phyloP scores from a whole-genome alignment of 2,797 vertebrate genomes.

The Salmo trutta region DNA sequence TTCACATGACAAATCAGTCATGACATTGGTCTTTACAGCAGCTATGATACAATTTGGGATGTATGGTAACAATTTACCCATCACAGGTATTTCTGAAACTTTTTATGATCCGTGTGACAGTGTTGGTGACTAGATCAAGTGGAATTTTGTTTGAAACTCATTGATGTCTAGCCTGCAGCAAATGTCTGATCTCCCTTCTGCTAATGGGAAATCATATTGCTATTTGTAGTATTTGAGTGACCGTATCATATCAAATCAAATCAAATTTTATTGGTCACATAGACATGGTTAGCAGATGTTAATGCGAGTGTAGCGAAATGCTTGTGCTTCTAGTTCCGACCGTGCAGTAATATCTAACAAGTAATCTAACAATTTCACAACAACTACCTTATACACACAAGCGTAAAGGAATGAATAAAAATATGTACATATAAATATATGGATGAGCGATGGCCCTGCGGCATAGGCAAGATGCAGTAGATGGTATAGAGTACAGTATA shows the following conservation, averaged over 20 bases:
- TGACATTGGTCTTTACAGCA: conserved; percentile 14
- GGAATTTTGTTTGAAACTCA: not conserved
- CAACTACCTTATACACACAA: too few relatives aligned
- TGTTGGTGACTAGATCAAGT: not conserved
- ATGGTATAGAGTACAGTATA: too few relatives aligned
- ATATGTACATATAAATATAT: too few relatives aligned
- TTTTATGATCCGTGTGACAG: not conserved
- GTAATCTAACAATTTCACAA: too few relatives aligned
- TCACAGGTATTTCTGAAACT: not conserved
- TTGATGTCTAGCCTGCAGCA: not conserved
- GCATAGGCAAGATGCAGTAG: too few relatives aligned
- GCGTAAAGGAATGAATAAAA: too few relatives aligned
- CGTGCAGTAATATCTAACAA: too few relatives aligned
- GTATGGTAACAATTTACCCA: not conserved
- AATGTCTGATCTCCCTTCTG: not conserved
- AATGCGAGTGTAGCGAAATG: too few relatives aligned
- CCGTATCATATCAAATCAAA: not conserved
- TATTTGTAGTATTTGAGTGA: not conserved
- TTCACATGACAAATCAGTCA: conserved; percentile 23
- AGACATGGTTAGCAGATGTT: too few relatives aligned
- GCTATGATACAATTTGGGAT: not conserved
- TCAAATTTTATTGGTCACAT: too few relatives aligned
- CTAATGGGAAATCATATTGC: not conserved
- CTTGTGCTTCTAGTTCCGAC: too few relatives aligned
- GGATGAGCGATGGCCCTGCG: too few relatives aligned